A percentile compares a stretch with the other conserved stretches of the same genome.
phyloP scores from a whole-genome alignment of 1,140 invertebrate genomes.

The Procambarus clarkii region DNA sequence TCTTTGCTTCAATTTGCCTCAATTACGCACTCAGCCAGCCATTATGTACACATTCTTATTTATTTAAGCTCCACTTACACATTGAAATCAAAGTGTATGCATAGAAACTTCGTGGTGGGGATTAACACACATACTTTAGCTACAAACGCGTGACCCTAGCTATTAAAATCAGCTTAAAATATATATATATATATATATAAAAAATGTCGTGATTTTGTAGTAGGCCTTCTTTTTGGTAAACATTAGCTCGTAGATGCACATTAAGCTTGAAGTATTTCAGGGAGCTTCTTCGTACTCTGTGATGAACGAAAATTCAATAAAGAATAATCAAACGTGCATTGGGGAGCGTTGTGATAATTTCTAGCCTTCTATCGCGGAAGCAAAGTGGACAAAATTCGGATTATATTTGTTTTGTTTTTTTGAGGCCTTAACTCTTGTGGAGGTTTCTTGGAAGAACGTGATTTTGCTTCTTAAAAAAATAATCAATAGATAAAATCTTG shows the following conservation, averaged over 20 bases:
- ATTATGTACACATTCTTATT: neutral
- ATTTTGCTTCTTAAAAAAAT: slow-evolving; percentile 55
- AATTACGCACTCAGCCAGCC: neutral
- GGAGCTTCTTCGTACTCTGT: no score
- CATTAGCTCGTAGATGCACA: no score
- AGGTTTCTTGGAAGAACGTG: slow-evolving; percentile 40
- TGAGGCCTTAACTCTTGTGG: slow-evolving; percentile 10
- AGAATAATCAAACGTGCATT: no score
- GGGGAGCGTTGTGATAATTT: no score
- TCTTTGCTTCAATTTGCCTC: neutral
- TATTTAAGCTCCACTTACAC: neutral
- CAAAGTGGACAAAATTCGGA: neutral
- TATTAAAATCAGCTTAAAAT: neutral
- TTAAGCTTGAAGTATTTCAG: no score
- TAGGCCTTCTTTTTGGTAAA: no score
- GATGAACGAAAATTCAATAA: no score
- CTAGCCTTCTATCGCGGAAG: neutral
- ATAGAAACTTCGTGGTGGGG: neutral
- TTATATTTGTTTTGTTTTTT: no score
- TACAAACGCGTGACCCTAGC: neutral
- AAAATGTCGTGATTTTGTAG: neutral
- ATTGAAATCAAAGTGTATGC: neutral
- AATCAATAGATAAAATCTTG: slow-evolving; percentile 49
- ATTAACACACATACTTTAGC: neutral
- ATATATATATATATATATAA: neutral